Evolutionary conservation across 2,888 invertebrate genomes (phyloP).

Genomic region (Cryptus armator): DNA sequence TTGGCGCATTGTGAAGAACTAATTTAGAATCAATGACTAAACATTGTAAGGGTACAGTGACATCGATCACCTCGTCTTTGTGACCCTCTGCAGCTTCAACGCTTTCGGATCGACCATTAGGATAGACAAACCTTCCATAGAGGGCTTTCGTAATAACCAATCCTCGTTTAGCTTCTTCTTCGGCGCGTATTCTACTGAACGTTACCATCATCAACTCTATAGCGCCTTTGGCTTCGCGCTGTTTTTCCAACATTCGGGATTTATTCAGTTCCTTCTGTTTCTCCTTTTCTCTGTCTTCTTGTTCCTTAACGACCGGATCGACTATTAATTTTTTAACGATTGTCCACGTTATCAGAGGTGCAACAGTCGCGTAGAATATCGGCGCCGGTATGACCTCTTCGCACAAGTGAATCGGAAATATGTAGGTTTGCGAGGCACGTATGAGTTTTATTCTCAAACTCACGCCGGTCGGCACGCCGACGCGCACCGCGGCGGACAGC

Average conservation of each 20-base stretch:
- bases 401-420: constrained; percentile 95
- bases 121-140: constrained; percentile 90
- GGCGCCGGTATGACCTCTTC: constrained; percentile 96
- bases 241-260: constrained; percentile 91
- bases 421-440: constrained; percentile 94
- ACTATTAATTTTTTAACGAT: constrained; percentile 94
- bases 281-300: constrained; percentile 92
- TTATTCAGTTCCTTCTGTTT: constrained; percentile 93
- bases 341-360: constrained; percentile 94
- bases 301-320: constrained; percentile 93
- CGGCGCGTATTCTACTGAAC: constrained; percentile 92
- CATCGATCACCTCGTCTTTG: constrained; percentile 91
- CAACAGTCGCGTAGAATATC: constrained; percentile 96
- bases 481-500: constrained; percentile 93
- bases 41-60: constrained; percentile 97
- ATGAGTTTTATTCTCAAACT: constrained; percentile 94
- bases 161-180: constrained; percentile 94
- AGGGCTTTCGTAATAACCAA: constrained; percentile 94
- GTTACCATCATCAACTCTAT: constrained; percentile 96
- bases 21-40: constrained; percentile 96
- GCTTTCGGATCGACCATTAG: constrained; percentile 72
- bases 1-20: constrained; percentile 93
- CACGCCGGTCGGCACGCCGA: constrained; percentile 96
- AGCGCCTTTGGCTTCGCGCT: constrained; percentile 94
- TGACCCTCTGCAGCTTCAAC: constrained; percentile 77